Conservation (phyloP, 2,113 vertebrate genomes). For the Holacanthus passer region DNA sequence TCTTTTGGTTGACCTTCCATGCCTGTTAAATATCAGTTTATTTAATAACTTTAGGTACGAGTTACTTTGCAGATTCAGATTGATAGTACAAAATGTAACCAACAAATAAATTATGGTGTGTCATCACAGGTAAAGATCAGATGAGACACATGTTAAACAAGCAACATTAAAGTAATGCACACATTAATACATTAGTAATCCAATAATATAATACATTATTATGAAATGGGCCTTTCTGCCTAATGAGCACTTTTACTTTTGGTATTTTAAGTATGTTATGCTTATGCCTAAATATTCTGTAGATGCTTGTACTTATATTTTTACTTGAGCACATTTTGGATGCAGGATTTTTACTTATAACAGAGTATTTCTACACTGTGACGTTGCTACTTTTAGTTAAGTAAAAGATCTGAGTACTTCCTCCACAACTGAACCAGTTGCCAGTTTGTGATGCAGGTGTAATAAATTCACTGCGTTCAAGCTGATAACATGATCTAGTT, state of each 20-base stretch:
- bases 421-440: background rate
- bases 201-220: no score
- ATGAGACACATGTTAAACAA: no score
- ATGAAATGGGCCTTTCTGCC: no score
- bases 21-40: background rate
- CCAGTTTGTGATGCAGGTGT: background rate
- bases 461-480: background rate
- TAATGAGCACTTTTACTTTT: no score
- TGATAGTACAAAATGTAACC: background rate
- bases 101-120: no score
- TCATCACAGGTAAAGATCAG: no score
- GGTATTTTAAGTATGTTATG: background rate
- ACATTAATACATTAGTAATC: no score
- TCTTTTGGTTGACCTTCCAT: background rate
- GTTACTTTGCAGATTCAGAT: background rate
- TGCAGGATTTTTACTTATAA: background rate
- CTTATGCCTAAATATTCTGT: no score
- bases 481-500: background rate
- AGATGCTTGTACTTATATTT: background rate
- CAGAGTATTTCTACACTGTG: background rate
- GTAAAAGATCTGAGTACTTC: background rate
- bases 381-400: background rate
- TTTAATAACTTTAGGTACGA: background rate
- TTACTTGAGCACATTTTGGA: background rate
- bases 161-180: no score